Conservation (phyloP, 2,888 invertebrate species). For the Limenitis arthemis region DNA sequence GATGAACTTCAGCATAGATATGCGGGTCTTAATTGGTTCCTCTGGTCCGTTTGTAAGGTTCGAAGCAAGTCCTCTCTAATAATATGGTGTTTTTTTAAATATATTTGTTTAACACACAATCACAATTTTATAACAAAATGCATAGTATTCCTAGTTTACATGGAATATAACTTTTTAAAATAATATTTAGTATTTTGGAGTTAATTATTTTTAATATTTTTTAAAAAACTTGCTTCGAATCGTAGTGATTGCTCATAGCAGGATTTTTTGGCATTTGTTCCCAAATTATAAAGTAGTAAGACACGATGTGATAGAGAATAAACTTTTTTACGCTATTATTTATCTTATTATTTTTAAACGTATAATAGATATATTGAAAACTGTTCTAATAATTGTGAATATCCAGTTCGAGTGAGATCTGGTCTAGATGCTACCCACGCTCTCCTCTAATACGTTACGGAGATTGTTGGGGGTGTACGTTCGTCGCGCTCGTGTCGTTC, state of each 20-base stretch:
- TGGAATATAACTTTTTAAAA: too few species aligned
- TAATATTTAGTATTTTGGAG: too few species aligned
- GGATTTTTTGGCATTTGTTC: conserved; percentile 56
- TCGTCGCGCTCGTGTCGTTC: conserved; percentile 49
- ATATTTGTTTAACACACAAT: too few species aligned
- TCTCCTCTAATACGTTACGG: conserved; percentile 42
- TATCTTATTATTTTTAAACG: conserved; percentile 25
- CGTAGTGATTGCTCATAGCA: conserved; percentile 54
- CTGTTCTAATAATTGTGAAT: not conserved
- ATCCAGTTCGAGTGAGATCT: conserved; percentile 21
- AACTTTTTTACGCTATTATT: conserved; percentile 66
- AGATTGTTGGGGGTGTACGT: conserved; percentile 47
- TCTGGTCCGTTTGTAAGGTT: conserved; percentile 37
- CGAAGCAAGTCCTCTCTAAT: conserved; percentile 41
- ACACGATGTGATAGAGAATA: conserved; percentile 69
- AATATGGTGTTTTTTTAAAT: not conserved
- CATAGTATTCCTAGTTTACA: too few species aligned
- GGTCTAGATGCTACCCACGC: conserved; percentile 55
- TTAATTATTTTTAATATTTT: too few species aligned
- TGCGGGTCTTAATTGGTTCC: conserved; percentile 11
- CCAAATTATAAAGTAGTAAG: conserved; percentile 62
- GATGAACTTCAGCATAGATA: not conserved
- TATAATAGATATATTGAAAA: not conserved
- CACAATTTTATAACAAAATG: too few species aligned
- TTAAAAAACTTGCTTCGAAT: conserved; percentile 55